Evolutionary conservation across 2,797 vertebrate genomes (phyloP).

Genomic region (Holocentrus rufus): DNA sequence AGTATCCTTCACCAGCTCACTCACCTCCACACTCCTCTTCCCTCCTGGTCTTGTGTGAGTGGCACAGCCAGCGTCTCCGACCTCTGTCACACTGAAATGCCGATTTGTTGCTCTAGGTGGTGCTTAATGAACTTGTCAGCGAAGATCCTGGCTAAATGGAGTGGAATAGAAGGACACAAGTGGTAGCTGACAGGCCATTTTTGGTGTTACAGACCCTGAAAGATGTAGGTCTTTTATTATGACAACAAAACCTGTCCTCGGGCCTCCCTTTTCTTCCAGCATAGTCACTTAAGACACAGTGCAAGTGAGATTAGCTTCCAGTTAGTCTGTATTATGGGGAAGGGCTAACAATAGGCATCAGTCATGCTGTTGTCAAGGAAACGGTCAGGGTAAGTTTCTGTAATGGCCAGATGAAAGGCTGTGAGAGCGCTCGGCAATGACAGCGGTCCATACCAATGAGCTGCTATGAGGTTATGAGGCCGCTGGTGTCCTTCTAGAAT

Average conservation of each 20-base stretch:
- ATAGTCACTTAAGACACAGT: conserved; percentile 14
- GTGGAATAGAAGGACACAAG: conserved; percentile 11
- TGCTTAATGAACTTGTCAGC: conserved; percentile 20
- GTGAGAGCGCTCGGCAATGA: conserved; percentile 44
- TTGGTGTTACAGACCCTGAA: conserved; percentile 11
- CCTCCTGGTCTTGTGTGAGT: neutral
- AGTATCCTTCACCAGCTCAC: conserved; percentile 90
- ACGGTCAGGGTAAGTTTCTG: conserved; percentile 65
- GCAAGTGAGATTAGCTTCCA: conserved; percentile 53
- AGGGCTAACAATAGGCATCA: conserved; percentile 70
- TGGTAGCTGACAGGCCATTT: conserved; percentile 26
- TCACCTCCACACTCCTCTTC: neutral
- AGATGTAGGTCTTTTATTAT: conserved; percentile 32
- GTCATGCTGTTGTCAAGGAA: conserved; percentile 75
- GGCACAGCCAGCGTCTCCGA: neutral
- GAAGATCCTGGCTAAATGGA: conserved; percentile 28
- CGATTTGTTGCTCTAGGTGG: neutral
- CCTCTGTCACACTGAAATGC: neutral
- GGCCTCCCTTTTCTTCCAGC: neutral
- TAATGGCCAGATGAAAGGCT: conserved; percentile 70
- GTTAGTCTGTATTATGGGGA: conserved; percentile 50
- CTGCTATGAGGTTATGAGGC: conserved; percentile 41
- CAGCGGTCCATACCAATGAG: conserved; percentile 71
- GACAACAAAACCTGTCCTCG: conserved; percentile 50
- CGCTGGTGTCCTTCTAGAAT: conserved; percentile 15